phyloP scores from a whole-genome alignment of 2,888 invertebrate genomes.

The Hymenopus coronatus region DNA sequence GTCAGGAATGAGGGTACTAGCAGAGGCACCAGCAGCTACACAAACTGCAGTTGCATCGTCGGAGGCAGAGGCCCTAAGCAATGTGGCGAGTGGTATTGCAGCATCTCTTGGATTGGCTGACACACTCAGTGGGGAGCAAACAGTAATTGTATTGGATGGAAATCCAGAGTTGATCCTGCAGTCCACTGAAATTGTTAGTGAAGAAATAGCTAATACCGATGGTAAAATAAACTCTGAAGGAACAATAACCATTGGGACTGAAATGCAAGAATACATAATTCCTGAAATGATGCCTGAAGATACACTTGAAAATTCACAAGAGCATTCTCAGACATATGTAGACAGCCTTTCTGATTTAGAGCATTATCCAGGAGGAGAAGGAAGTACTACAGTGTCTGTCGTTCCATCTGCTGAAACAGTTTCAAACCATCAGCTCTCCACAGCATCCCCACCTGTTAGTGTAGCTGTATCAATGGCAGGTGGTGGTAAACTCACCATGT shows the following conservation, averaged over 20 bases:
- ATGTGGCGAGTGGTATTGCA: constrained; percentile 57
- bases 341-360: neutral
- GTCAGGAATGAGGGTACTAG: constrained; percentile 37
- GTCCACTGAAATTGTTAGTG: constrained; percentile 37
- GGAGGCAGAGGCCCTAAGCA: constrained; percentile 55
- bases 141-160: constrained; percentile 54
- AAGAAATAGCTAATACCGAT: constrained; percentile 36
- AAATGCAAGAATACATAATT: constrained; percentile 40
- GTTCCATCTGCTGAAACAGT: neutral
- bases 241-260: constrained; percentile 37
- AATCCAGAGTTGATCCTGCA: constrained; percentile 55
- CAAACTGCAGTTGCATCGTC: constrained; percentile 51
- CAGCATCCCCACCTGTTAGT: constrained; percentile 23
- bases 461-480: constrained; percentile 19
- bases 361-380: constrained; percentile 41
- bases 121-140: constrained; percentile 32
- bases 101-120: constrained; percentile 56
- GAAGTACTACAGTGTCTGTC: neutral
- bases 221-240: constrained; percentile 31
- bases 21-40: constrained; percentile 35
- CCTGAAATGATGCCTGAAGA: constrained; percentile 38
- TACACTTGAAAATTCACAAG: constrained; percentile 8
- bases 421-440: constrained; percentile 20
- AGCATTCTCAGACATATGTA: constrained; percentile 34
- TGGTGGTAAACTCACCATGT: constrained; percentile 58